Evolutionary conservation across 2,113 vertebrate genomes (phyloP), one percentile per base, ranked within the genome.

Genomic region (Chunga burmeisteri): DNA sequence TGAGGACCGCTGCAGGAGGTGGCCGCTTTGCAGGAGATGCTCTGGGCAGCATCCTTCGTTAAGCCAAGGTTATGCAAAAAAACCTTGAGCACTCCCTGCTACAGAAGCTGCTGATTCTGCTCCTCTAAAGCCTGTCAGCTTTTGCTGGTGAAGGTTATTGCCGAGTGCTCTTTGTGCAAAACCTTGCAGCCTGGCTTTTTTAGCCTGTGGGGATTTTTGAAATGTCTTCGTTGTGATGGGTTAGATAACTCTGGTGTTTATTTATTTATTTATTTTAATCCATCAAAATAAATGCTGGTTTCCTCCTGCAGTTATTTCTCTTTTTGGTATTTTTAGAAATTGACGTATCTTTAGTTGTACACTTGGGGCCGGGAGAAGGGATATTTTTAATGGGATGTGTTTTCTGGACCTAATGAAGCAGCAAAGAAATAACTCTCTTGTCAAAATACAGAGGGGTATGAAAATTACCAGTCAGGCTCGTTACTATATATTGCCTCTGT

Each of bases 261-360:
- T 42, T 42, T 26, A 3, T 10, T 26, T 36, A 4, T 25, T n/a
- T 73, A 46, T 40, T 36, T 38, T 12, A 36, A 62, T 66, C 72
- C 72, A 18, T 63, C 77, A 81, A 30, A 25, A 36, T 18, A 42
- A 67, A 36, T 44, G 59, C n/a, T 87, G 81, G 13, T 26, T 55
- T 94, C 79, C 20, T 86, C 72, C 86, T 63, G 80, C 50, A 44
- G 40, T 86, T 83, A 47, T 62, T 95, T 84, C 12, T 92, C 56
- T 74, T 47, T 17, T 16, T 47, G 47, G 23, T 91, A 61, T 92
- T 96, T 96, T 86, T 95, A 89, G 83, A 34, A 62, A 32, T n/a
- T 26, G 52, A 34, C 40, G 3, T 40, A 9, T 74, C 87, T 90
- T 26, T 72, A 10, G 34, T 26, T 38, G 38, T 56, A 10, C 26